phyloP scores from a whole-genome alignment of 2,113 vertebrate species.

The Syngnathus floridae region DNA sequence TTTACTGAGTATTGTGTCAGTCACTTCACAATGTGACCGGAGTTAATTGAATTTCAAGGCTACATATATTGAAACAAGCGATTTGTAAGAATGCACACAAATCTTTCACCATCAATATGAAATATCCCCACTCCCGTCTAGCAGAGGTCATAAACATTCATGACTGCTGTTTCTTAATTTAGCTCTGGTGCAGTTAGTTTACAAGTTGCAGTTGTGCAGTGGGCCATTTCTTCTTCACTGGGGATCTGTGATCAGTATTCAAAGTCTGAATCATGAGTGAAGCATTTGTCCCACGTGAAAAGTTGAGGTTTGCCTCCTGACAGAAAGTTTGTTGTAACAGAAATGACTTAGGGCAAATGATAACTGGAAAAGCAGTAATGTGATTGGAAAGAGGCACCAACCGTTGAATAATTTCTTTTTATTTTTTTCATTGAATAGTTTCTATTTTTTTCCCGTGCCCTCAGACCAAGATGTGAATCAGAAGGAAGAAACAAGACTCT shows the following conservation, averaged over 20 bases:
- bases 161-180: not conserved
- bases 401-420: slow-evolving; percentile 60
- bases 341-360: not conserved
- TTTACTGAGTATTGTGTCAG: not conserved
- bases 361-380: slow-evolving; percentile 4
- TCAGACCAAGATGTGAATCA: slow-evolving; percentile 69
- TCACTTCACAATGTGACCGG: not conserved
- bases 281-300: not conserved
- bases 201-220: not conserved
- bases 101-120: not conserved
- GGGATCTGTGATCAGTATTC: not conserved
- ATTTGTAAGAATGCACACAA: not conserved
- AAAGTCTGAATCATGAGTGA: not conserved
- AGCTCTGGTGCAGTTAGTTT: not conserved
- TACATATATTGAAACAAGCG: not conserved
- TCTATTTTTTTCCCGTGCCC: slow-evolving; percentile 60
- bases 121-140: not conserved
- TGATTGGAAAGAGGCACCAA: slow-evolving; percentile 1
- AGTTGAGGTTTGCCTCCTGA: not conserved
- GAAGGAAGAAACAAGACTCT: slow-evolving; percentile 69
- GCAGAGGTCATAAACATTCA: not conserved
- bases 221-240: not conserved
- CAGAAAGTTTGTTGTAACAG: not conserved
- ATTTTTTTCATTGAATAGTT: slow-evolving; percentile 72
- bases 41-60: not conserved